A percentile compares a stretch with the other conserved stretches of the same genome.
phyloP scores from a whole-genome alignment of 2,113 vertebrate genomes.

The Daubentonia madagascariensis region DNA sequence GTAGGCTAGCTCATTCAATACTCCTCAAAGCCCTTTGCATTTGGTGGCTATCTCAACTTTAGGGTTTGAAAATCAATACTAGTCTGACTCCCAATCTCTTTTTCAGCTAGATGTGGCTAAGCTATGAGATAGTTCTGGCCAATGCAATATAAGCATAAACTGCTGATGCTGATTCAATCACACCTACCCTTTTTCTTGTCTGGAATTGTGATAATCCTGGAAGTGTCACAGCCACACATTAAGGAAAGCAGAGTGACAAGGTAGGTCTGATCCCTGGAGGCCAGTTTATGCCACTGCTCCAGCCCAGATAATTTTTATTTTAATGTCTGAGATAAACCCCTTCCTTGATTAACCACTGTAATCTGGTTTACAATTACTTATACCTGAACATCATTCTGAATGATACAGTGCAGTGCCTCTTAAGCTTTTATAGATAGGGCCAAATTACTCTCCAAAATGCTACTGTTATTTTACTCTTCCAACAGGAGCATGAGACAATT shows the following conservation, averaged over 20 bases:
- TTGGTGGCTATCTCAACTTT: not conserved
- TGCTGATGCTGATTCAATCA: not conserved
- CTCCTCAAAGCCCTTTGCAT: not conserved
- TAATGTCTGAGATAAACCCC: constrained; percentile 42
- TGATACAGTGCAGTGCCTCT: not conserved
- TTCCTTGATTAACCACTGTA: constrained; percentile 37
- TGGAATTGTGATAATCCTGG: not conserved
- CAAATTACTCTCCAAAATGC: not conserved
- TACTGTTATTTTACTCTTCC: not conserved
- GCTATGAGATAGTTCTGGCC: not conserved
- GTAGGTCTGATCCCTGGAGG: constrained; percentile 25
- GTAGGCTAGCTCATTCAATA: not conserved
- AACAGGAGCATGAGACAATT: not conserved
- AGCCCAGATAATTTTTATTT: constrained; percentile 50
- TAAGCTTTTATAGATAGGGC: not conserved
- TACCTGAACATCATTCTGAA: not conserved
- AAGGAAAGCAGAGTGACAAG: constrained; percentile 38
- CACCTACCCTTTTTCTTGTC: not conserved
- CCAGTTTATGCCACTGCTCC: not conserved
- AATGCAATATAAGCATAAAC: not conserved
- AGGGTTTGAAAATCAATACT: not conserved
- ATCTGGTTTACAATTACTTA: constrained; percentile 60
- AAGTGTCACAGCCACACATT: constrained; percentile 32
- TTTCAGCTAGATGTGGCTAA: not conserved
- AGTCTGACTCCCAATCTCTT: not conserved